These are phyloP conservation scores for Canis aureus DNA, from an alignment of 2,113 vertebrate genomes.

Conservation along the genomic window DNA sequence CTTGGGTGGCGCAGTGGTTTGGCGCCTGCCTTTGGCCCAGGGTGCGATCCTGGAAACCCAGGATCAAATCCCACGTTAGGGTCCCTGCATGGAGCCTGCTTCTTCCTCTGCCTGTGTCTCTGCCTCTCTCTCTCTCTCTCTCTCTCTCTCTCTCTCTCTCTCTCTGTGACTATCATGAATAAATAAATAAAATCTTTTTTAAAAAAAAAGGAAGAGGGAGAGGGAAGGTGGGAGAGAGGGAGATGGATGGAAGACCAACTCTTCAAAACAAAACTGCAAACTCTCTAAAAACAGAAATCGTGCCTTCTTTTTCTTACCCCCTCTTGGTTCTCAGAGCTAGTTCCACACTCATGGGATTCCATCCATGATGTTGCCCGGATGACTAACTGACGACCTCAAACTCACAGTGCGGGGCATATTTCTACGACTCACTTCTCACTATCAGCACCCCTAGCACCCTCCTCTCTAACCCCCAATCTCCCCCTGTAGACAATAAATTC, in stretches of 20 bases:
- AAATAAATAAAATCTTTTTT: no score
- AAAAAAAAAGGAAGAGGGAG: no score
- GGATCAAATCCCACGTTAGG: no score
- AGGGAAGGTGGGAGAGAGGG: not conserved
- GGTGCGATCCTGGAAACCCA: no score
- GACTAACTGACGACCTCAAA: not conserved
- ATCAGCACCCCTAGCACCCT: fast-evolving
- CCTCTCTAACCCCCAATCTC: not conserved
- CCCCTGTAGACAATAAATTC: not conserved
- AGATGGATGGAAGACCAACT: not conserved
- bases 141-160: no score
- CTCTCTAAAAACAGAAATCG: not conserved
- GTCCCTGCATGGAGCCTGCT: no score
- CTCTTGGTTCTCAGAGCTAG: not conserved
- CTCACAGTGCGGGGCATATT: not conserved
- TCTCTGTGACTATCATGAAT: no score
- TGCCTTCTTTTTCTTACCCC: not conserved
- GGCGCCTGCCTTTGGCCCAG: no score
- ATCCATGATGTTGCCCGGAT: not conserved
- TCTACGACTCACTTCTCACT: not conserved
- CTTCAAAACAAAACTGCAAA: not conserved
- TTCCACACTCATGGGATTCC: fast-evolving
- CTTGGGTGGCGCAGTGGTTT: no score
- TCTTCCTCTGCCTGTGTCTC: no score
- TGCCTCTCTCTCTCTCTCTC: no score